Evolutionary conservation across 2,888 invertebrate genomes (phyloP).

Genomic region (Zeuzera pyrina): DNA sequence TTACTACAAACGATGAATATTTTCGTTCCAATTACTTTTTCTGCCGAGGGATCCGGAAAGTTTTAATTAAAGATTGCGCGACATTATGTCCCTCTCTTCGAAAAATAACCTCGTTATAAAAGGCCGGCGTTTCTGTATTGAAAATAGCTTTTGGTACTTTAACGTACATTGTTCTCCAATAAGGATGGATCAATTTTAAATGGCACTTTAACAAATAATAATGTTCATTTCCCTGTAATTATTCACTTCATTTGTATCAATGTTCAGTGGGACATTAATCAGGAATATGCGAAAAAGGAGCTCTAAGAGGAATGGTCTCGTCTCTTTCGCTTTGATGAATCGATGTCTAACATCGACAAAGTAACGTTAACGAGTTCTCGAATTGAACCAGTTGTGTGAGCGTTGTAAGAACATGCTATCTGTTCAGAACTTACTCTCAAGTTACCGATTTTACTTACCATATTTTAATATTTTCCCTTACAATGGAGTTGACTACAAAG

Average conservation of each 20-base stretch:
- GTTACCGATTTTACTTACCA: constrained; percentile 48
- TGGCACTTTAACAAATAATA: too few relatives aligned
- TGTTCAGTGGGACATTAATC: too few relatives aligned
- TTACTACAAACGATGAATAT: constrained; percentile 15
- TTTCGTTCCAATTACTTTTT: constrained; percentile 41
- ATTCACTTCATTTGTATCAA: too few relatives aligned
- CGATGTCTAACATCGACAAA: constrained; percentile 10
- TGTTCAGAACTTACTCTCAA: constrained; percentile 31
- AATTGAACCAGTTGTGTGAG: constrained; percentile 3
- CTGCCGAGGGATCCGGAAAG: constrained; percentile 32
- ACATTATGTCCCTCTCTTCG: constrained; percentile 37
- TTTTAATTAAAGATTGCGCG: constrained; percentile 59
- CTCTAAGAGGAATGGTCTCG: too few relatives aligned
- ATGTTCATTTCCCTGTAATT: too few relatives aligned
- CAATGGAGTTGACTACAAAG: constrained; percentile 44
- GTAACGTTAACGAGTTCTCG: constrained; percentile 13
- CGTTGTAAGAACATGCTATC: constrained; percentile 17
- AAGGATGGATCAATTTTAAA: too few relatives aligned
- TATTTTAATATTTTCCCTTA: constrained; percentile 57
- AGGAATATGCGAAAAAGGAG: too few relatives aligned
- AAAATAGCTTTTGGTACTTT: constrained; percentile 28
- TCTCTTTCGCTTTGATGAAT: too few relatives aligned
- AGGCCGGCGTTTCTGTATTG: constrained; percentile 29
- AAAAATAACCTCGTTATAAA: constrained; percentile 39
- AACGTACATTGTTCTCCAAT: too few relatives aligned